These are phyloP conservation scores for Carollia perspicillata DNA, from an alignment of 2,113 vertebrate genomes.

Conservation along the genomic window DNA sequence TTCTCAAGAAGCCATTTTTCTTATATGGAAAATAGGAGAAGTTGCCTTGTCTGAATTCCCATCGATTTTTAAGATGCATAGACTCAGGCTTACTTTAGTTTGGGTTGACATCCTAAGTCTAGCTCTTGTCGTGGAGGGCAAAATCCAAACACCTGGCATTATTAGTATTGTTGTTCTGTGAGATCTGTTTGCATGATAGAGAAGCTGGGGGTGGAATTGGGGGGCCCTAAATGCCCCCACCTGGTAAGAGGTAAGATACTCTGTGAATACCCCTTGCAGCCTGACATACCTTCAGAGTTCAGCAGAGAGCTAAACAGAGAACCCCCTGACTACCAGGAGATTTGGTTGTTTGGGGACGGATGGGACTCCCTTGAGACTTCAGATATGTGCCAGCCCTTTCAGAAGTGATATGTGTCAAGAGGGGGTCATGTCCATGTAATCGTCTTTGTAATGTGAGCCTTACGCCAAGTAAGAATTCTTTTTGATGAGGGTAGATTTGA, in stretches of 20 bases:
- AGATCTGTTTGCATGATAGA: background rate
- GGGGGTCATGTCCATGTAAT: background rate
- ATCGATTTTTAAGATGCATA: accelerated
- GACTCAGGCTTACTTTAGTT: background rate
- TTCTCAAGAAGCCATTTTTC: background rate
- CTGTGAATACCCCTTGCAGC: background rate
- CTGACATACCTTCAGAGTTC: background rate
- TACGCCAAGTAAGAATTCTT: background rate
- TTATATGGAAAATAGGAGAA: background rate
- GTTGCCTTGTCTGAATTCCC: background rate
- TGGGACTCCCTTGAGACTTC: background rate
- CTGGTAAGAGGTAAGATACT: background rate
- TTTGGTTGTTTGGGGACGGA: background rate
- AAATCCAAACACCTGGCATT: background rate
- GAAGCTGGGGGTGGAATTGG: background rate
- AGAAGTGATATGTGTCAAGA: background rate
- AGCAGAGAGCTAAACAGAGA: background rate
- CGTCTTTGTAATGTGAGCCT: background rate
- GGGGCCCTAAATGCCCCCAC: background rate
- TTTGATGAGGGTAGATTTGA: background rate
- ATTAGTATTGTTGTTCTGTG: background rate
- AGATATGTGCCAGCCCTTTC: background rate
- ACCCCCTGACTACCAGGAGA: background rate
- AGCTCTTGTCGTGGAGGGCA: too few species aligned
- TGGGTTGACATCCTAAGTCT: too few species aligned